These are phyloP conservation scores for Okapia johnstoni DNA, from an alignment of 2,113 vertebrate genomes.

Conservation along the genomic window DNA sequence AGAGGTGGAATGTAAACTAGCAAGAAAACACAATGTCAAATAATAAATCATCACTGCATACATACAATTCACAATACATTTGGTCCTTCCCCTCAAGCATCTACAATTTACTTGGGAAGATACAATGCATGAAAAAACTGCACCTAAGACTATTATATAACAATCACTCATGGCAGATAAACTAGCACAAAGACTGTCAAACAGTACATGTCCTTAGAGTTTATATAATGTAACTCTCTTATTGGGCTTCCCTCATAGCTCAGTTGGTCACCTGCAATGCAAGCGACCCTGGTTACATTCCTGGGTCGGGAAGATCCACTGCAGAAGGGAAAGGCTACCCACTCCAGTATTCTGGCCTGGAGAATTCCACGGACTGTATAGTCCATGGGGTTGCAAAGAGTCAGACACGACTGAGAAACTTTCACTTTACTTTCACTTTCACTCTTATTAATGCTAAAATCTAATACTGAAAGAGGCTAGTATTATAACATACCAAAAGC, in stretches of 20 bases:
- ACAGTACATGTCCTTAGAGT: not conserved
- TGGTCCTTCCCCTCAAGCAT: not conserved
- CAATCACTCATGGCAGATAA: not conserved
- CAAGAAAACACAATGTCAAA: not conserved
- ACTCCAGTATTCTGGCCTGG: not conserved
- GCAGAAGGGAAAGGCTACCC: not conserved
- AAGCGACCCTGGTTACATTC: not conserved
- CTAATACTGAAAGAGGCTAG: not conserved
- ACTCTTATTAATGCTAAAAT: not conserved
- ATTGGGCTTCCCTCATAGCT: not conserved
- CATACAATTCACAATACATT: not conserved
- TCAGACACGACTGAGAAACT: not conserved
- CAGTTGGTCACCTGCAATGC: not conserved
- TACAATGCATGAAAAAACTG: not conserved
- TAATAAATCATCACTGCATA: not conserved
- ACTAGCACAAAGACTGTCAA: not conserved
- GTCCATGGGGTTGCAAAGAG: not conserved
- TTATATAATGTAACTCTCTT: not conserved
- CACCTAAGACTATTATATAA: not conserved
- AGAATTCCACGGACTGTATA: not conserved
- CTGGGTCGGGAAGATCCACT: not conserved
- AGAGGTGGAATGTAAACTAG: not conserved
- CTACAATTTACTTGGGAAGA: not conserved
- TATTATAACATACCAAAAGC: not conserved
- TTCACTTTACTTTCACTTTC: not conserved